Evolutionary conservation across 1,140 invertebrate species (phyloP), one percentile per base, ranked within the genome.

Genomic region (Lepidostoma basale): DNA sequence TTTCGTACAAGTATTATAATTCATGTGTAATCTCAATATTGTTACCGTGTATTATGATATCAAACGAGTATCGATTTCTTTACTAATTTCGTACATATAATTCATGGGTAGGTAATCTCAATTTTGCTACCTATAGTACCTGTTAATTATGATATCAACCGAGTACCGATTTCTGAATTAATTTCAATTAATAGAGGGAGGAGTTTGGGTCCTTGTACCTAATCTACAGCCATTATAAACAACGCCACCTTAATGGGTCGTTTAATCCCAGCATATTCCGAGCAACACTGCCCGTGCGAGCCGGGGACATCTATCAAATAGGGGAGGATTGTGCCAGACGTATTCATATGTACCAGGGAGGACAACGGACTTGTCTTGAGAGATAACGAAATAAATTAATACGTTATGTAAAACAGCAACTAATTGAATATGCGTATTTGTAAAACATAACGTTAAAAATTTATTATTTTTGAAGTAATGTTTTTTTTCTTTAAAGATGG

Each of bases 111-210:
- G 30, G 30, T 6, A 33, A 33, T 12, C 30, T 33, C 30, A 6
- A 33, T 33, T 33, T 33, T 6, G 5, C 12, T 33, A 33, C 30
- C 5, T 33, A 33, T 6, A 6, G 5, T 33, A 5, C 5, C 12
- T 33, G 6, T 5, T 6, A 33, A 33, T 33, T 33, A 6, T 6
- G 5, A 33, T 33, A 20, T 25, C 26, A 16, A 49, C 42, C 62
- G 20, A 39, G 4, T 4, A 39, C 47, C 71, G 68, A 73, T 73
- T 69, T 69, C 71, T 8, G 62, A 73, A 73, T 69, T 73, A 73
- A 73, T 73, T 73, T 73, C 71, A 73, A 73, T 73, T 73, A 73
- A 73, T 69, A 64, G 64, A 39, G 23, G 47, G 44, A 72, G 70
- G 70, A 65, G 62, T 22, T 16, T 18, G 33, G 42, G 16, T 30